phyloP scores from a whole-genome alignment of 2,888 invertebrate species.

The Iselma pallidipennis region DNA sequence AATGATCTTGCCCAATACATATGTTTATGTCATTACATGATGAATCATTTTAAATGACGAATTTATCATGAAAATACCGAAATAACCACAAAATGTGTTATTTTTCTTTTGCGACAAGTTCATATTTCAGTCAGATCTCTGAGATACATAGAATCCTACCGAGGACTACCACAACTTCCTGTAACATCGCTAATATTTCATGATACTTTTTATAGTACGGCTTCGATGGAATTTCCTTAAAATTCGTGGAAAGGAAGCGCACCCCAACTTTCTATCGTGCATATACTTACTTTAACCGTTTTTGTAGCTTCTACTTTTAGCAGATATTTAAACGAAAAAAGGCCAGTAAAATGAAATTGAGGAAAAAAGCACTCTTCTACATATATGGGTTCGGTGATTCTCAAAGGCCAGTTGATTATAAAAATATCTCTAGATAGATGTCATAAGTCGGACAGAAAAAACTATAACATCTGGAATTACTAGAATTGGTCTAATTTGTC shows the following conservation, averaged over 20 bases:
- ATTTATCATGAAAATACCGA: neutral
- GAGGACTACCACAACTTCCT: neutral
- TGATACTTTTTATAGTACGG: neutral
- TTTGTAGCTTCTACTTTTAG: neutral
- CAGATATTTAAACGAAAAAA: neutral
- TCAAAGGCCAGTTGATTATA: no score
- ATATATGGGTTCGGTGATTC: neutral
- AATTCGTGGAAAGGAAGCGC: neutral
- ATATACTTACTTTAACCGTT: neutral
- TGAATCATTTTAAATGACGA: neutral
- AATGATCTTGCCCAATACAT: no score
- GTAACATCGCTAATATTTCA: neutral
- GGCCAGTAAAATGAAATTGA: no score
- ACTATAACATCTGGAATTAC: neutral
- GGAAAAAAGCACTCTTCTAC: no score
- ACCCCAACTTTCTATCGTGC: neutral
- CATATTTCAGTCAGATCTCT: neutral
- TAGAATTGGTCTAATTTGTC: neutral
- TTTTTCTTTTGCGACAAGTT: neutral
- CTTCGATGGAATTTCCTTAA: neutral
- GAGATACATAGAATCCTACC: neutral
- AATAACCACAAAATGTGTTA: neutral
- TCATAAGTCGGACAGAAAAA: no score
- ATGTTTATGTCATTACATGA: neutral
- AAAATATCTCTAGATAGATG: no score